Percentiles rank a stretch among this genome's conserved stretches.
Conservation (phyloP, 2,888 invertebrate genomes). For the Formica aserva region DNA sequence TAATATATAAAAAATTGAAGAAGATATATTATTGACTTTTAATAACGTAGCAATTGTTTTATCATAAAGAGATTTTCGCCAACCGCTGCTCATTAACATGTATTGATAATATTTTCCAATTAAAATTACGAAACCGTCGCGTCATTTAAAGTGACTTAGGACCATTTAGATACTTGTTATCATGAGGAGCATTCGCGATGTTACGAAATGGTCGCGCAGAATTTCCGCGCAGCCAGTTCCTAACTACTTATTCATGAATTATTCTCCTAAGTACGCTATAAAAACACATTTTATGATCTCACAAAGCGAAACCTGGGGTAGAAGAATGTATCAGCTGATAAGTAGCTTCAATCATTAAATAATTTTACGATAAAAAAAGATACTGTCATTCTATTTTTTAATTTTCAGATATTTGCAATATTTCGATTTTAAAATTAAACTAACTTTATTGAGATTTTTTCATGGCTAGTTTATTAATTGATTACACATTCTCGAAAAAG, state of each 20-base stretch:
- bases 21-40: background rate
- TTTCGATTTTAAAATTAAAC: background rate
- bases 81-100: background rate
- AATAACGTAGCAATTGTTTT: background rate
- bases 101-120: conserved; percentile 1
- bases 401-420: background rate
- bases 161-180: conserved; percentile 63
- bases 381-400: background rate
- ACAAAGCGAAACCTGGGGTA: background rate
- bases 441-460: background rate
- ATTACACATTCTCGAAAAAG: background rate
- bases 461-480: background rate
- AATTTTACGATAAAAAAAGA: background rate
- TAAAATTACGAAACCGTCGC: conserved; percentile 28
- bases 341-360: background rate
- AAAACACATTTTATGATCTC: conserved; percentile 44
- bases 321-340: conserved; percentile 9
- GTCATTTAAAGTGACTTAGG: conserved; percentile 56
- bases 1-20: background rate
- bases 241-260: conserved; percentile 58
- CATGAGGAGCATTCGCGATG: conserved; percentile 55
- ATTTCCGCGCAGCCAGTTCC: conserved; percentile 57
- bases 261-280: conserved; percentile 48
- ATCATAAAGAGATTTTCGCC: background rate
- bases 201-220: conserved; percentile 41